Conservation (phyloP, 2,113 vertebrate genomes). For the Pollimyrus isidori region DNA sequence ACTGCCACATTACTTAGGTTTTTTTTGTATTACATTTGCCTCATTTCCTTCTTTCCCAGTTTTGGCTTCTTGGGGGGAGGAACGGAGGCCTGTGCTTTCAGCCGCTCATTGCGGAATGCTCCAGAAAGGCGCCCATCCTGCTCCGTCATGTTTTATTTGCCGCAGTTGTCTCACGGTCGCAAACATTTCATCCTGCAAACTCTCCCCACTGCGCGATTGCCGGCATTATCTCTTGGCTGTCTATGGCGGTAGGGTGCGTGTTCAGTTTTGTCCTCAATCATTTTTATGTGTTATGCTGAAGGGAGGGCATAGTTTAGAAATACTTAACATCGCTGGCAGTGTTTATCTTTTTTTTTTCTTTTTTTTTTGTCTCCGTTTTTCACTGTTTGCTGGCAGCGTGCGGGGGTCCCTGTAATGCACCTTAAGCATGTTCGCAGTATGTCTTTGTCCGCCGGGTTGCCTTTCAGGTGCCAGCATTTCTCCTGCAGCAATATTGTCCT, state of each 20-base stretch:
- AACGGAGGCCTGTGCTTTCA: neutral
- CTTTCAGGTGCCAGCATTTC: constrained; percentile 9
- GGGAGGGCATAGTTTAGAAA: constrained; percentile 9
- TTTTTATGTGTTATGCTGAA: constrained; percentile 12
- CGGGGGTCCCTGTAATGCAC: neutral
- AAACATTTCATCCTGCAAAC: neutral
- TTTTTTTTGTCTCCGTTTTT: neutral
- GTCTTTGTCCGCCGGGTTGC: constrained; percentile 11
- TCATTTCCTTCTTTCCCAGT: neutral
- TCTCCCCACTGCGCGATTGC: neutral
- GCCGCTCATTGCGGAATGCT: neutral
- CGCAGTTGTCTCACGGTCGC: neutral
- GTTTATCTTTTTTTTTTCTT: neutral
- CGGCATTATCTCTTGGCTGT: neutral
- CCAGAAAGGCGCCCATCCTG: neutral
- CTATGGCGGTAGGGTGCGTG: neutral
- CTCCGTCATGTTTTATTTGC: neutral
- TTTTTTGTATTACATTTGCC: neutral
- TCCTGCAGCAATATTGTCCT: constrained; percentile 17
- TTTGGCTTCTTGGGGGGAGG: neutral
- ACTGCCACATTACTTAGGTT: neutral
- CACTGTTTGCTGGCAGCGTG: neutral
- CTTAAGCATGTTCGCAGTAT: neutral
- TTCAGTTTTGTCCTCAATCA: neutral
- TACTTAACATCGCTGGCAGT: constrained; percentile 1